Conservation (phyloP, 1,140 invertebrate genomes). For the Euura saliciscinereae region DNA sequence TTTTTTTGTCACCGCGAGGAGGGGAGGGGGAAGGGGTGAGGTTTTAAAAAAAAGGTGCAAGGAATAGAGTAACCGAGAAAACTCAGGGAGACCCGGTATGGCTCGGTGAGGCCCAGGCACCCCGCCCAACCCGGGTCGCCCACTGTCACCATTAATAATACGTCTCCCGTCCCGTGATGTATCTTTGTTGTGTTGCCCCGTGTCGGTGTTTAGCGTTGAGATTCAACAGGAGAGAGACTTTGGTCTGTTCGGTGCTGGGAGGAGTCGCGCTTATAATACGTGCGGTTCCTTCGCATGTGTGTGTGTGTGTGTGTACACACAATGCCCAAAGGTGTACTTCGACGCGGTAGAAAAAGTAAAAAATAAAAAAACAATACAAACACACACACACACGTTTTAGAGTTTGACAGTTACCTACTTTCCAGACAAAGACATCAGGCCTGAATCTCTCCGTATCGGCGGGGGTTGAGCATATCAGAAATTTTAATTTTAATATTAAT, state of each 20-base stretch:
- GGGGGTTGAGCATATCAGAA: no score
- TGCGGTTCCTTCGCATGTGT: background rate
- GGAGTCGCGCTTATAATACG: conserved; percentile 4
- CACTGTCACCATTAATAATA: conserved; percentile 56
- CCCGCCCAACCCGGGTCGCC: conserved; percentile 50
- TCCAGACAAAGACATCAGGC: background rate
- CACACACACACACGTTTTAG: no score
- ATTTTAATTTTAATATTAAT: no score
- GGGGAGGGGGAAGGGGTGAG: no score
- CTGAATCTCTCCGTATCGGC: no score
- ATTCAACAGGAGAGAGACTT: background rate
- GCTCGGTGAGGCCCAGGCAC: conserved; percentile 25
- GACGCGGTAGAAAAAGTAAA: no score
- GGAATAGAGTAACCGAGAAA: background rate
- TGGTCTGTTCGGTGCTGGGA: background rate
- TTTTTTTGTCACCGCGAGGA: no score
- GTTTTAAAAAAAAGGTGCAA: background rate
- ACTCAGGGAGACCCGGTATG: background rate
- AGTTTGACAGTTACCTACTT: background rate
- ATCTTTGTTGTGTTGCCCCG: conserved; percentile 29
- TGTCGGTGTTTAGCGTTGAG: conserved; percentile 4
- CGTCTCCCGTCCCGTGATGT: conserved; percentile 53
- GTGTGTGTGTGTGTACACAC: no score
- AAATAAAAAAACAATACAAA: no score
- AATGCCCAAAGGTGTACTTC: no score